Base-by-base conservation (phyloP, 1,140 invertebrate species). In the Bombus affinis region DNA sequence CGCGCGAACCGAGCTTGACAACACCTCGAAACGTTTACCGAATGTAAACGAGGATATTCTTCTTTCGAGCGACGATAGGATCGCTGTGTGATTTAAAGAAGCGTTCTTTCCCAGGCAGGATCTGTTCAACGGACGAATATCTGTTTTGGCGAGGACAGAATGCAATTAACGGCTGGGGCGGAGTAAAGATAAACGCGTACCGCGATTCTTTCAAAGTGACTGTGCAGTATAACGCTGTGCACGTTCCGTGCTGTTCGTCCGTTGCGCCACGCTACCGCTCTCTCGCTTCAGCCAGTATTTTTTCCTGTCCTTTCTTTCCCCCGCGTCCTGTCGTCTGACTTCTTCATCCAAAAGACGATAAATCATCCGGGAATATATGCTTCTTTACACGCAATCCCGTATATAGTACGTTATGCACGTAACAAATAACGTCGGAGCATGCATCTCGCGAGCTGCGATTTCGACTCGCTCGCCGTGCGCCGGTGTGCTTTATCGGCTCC, bases 371-470 rank as follows among this genome's bases (percentile, higher is more conserved):
- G 71, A 74, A n/a, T 74, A 76, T 62, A 86, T 59, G 59, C 62
- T 83, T 89, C 85, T 88, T 59, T 82, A 76, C 79, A 86, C 87
- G 84, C 83, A 57, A 85, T 32, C 79, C 87, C 4, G 12, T 53
- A 73, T 72, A 42, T 28, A 68, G 42, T 59, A 76, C 75, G 35
- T 44, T 28, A 73, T 65, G 88, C 71, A 75, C 74, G 66, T 84
- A 90, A 87, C 87, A 85, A 90, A 89, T 87, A 89, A 85, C 79
- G 75, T 22, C 71, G 79, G 71, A 65, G 71, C 88, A 87, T 87
- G 86, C 88, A 85, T 87, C 82, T 47, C 65, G 81, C 71, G 71
- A 79, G 42, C 15, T 25, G n/a, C 73, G 72, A 44, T 83, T 84
- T 87, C 81, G 65, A 28, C 35, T 71, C 42, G 73, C 57, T 65